These are phyloP conservation scores for Todus mexicanus DNA, from an alignment of 2,797 vertebrate species.

Conservation along the genomic window DNA sequence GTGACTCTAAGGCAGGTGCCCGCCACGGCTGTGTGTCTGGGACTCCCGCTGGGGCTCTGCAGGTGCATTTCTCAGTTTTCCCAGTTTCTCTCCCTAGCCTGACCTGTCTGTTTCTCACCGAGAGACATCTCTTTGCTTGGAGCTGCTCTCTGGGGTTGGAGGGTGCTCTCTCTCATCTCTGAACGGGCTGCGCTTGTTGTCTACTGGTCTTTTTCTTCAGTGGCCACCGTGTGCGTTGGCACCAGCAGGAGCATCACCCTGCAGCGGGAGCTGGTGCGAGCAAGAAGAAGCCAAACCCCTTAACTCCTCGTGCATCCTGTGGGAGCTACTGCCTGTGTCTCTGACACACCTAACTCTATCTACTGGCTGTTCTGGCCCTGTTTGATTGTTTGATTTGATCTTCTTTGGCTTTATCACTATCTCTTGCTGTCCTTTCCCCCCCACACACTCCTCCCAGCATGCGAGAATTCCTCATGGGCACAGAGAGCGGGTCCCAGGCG, in stretches of 20 bases:
- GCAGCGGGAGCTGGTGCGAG: neutral
- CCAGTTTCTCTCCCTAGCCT: neutral
- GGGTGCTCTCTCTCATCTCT: neutral
- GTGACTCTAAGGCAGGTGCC: neutral
- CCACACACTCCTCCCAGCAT: neutral
- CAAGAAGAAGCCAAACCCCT: neutral
- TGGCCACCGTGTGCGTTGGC: neutral
- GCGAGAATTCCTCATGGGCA: neutral
- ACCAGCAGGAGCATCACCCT: neutral
- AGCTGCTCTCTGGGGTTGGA: neutral
- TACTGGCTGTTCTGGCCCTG: neutral
- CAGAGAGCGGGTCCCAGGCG: neutral
- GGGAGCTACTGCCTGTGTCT: neutral
- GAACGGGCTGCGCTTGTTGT: neutral
- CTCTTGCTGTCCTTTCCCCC: neutral
- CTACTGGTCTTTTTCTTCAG: neutral
- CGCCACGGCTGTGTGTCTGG: neutral
- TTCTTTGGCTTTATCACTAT: neutral
- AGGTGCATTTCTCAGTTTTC: neutral
- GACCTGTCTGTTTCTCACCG: neutral
- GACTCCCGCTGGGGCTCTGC: neutral
- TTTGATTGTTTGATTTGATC: neutral
- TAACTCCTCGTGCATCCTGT: neutral
- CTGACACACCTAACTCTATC: neutral
- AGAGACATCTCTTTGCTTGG: neutral